Conservation (phyloP, 2,888 invertebrate genomes). For the Monopis laevigella region DNA sequence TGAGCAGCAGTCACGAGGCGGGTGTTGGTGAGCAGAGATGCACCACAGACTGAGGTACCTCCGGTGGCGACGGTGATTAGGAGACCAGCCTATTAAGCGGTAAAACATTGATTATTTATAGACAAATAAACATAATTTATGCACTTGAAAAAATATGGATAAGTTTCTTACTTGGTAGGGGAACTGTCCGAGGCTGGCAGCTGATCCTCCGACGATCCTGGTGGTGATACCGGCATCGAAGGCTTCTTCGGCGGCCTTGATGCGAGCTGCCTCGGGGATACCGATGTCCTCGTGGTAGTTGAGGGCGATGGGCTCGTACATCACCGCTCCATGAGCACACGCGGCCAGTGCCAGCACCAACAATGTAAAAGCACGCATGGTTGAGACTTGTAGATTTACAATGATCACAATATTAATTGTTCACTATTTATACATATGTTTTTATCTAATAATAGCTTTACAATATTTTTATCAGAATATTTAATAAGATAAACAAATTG, state of each 20-base stretch:
- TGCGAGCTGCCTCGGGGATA: slow-evolving; percentile 26
- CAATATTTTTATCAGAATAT: neutral
- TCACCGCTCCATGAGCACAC: slow-evolving; percentile 3
- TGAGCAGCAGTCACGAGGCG: slow-evolving; percentile 25
- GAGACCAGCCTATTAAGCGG: slow-evolving; percentile 21
- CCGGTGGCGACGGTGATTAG: slow-evolving; percentile 19
- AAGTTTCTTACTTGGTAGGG: slow-evolving; percentile 28
- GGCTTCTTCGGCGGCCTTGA: slow-evolving; percentile 23
- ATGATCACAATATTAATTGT: too few species aligned
- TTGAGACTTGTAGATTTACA: too few species aligned
- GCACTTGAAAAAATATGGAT: neutral
- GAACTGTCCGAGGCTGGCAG: slow-evolving; percentile 23
- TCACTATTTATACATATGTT: too few species aligned
- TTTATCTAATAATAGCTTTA: neutral
- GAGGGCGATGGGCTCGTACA: slow-evolving; percentile 6
- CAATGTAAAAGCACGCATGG: slow-evolving; percentile 3
- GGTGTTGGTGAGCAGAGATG: slow-evolving; percentile 21
- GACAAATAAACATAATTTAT: neutral
- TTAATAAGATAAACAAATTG: too few species aligned
- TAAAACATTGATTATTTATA: neutral
- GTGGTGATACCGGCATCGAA: neutral
- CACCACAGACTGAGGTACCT: slow-evolving; percentile 23
- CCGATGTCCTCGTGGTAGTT: slow-evolving; percentile 30
- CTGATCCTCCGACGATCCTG: slow-evolving; percentile 29
- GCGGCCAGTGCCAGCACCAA: slow-evolving; percentile 4